phyloP scores from a whole-genome alignment of 2,113 vertebrate genomes.

The Thunnus thynnus region DNA sequence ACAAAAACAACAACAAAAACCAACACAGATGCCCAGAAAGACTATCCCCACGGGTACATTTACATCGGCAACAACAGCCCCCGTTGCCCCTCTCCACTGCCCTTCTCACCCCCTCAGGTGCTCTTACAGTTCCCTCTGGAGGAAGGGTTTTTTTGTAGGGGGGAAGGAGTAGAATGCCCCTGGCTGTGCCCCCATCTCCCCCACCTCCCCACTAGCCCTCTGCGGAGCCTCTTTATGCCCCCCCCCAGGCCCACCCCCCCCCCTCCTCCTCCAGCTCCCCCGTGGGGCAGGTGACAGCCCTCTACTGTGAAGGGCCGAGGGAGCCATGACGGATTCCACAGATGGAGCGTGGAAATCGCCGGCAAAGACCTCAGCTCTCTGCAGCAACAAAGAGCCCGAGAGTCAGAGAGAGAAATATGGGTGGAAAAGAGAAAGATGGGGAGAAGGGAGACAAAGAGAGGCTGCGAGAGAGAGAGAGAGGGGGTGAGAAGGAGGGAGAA shows the following conservation, averaged over 20 bases:
- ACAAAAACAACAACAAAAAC: slow-evolving; percentile 29
- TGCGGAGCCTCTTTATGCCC: slow-evolving; percentile 83
- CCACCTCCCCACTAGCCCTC: slow-evolving; percentile 86
- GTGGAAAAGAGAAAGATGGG: slow-evolving; percentile 91
- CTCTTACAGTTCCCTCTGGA: slow-evolving; percentile 83
- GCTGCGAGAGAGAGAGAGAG: slow-evolving; percentile 32
- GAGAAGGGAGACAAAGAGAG: slow-evolving; percentile 80
- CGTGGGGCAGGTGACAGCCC: slow-evolving; percentile 97
- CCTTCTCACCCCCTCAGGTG: slow-evolving; percentile 86
- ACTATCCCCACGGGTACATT: slow-evolving; percentile 73
- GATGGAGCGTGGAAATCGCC: slow-evolving; percentile 99
- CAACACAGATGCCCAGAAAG: slow-evolving; percentile 68
- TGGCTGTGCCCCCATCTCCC: slow-evolving; percentile 85
- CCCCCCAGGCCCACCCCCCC: slow-evolving; percentile 66
- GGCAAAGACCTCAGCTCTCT: slow-evolving; percentile 94
- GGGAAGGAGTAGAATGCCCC: slow-evolving; percentile 87
- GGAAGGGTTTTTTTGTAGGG: slow-evolving; percentile 57
- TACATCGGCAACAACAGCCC: slow-evolving; percentile 70
- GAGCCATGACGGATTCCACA: slow-evolving; percentile 98
- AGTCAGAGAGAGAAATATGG: slow-evolving; percentile 82
- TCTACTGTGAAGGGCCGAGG: slow-evolving; percentile 90
- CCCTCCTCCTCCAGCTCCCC: slow-evolving; percentile 84
- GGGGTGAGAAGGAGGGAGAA: slow-evolving; percentile 69
- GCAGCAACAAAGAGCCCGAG: slow-evolving; percentile 91
- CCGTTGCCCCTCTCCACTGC: slow-evolving; percentile 52